A percentile compares a stretch with the other conserved stretches of the same genome.
phyloP scores from a whole-genome alignment of 1,140 invertebrate genomes.

The Camponotus pennsylvanicus region DNA sequence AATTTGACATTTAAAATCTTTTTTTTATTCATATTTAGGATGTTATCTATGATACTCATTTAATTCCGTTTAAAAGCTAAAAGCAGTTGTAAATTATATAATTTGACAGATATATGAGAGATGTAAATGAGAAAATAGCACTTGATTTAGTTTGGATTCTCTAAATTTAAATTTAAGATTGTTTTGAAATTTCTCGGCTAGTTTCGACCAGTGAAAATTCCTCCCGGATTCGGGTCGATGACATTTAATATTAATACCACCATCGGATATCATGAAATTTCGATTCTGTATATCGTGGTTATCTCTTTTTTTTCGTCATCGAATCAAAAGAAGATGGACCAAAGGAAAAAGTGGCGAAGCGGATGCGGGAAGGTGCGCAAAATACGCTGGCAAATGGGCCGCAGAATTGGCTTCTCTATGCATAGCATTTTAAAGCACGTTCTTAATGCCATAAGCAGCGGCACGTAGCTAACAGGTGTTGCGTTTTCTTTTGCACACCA shows the following conservation, averaged over 20 bases:
- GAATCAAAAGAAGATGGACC: background rate
- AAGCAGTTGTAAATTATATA: background rate
- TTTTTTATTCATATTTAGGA: background rate
- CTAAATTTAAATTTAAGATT: too few relatives aligned
- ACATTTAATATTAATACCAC: background rate
- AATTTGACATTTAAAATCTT: background rate
- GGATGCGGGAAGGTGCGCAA: background rate
- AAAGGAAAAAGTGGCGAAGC: background rate
- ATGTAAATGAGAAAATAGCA: background rate
- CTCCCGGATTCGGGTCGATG: background rate
- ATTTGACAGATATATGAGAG: too few relatives aligned
- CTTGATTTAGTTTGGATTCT: background rate
- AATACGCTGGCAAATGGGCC: slow-evolving; percentile 41
- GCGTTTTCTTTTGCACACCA: slow-evolving; percentile 72
- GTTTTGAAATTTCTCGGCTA: background rate
- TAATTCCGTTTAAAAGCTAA: background rate
- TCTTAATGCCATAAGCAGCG: slow-evolving; percentile 80
- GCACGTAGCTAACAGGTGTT: slow-evolving; percentile 82
- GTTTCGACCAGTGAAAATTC: background rate
- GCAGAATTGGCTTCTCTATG: slow-evolving; percentile 77
- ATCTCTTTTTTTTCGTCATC: background rate
- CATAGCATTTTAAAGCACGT: slow-evolving; percentile 82
- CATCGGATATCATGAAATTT: background rate
- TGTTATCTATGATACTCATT: slow-evolving; percentile 4
- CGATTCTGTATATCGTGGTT: background rate